Conservation (phyloP, 2,113 vertebrate species). For the Myotis yumanensis region DNA sequence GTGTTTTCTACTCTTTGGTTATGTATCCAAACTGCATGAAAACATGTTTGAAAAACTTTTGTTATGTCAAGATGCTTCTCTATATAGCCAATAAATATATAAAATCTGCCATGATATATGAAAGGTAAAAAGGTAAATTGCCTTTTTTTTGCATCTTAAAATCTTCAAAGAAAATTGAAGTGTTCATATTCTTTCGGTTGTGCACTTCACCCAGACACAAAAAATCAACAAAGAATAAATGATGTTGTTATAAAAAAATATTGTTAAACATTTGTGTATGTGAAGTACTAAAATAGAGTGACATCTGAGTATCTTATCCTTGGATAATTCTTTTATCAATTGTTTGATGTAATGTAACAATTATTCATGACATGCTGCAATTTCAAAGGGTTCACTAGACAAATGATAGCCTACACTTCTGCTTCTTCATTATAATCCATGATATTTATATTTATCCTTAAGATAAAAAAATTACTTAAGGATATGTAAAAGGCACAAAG, state of each 20-base stretch:
- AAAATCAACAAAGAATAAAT: not conserved
- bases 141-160: constrained; percentile 10
- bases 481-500: not conserved
- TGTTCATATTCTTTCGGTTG: not conserved
- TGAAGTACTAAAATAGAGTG: constrained; percentile 27
- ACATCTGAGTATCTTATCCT: constrained; percentile 50
- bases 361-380: constrained; percentile 15
- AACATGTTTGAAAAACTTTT: not conserved
- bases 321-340: constrained; percentile 50
- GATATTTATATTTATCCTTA: constrained; percentile 26
- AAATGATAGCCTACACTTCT: constrained; percentile 28
- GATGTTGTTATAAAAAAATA: not conserved
- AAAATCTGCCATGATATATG: not conserved
- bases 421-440: constrained; percentile 11
- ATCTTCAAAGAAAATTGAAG: constrained; percentile 18
- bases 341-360: constrained; percentile 47
- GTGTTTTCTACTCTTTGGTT: not conserved
- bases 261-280: constrained; percentile 15
- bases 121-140: constrained; percentile 28
- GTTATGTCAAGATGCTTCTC: not conserved
- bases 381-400: constrained; percentile 42
- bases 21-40: not conserved
- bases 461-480: constrained; percentile 15
- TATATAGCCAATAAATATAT: not conserved
- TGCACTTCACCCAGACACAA: not conserved